phyloP scores from a whole-genome alignment of 2,113 vertebrate species.

The Plestiodon gilberti region DNA sequence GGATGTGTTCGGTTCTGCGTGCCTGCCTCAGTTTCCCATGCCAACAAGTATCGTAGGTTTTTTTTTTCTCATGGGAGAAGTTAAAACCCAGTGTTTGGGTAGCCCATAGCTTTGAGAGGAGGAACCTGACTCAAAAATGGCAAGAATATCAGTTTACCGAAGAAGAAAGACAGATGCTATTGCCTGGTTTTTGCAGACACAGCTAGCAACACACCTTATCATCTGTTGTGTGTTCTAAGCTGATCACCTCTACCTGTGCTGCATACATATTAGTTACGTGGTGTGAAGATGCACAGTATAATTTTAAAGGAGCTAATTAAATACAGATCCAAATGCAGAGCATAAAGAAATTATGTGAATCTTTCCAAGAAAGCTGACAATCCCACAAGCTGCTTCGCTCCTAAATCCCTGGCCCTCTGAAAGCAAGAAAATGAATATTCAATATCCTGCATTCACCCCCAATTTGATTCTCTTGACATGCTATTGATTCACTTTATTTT shows the following conservation, averaged over 20 bases:
- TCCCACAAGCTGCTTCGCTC: slow-evolving; percentile 69
- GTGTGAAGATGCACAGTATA: slow-evolving; percentile 61
- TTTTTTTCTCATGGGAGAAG: no score
- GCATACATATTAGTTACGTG: slow-evolving; percentile 43
- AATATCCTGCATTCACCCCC: slow-evolving; percentile 65
- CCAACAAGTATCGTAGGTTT: neutral
- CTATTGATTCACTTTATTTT: slow-evolving; percentile 86
- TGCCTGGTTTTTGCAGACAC: slow-evolving; percentile 1
- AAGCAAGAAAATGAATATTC: slow-evolving; percentile 83
- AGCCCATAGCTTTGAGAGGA: no score
- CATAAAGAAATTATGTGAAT: slow-evolving; percentile 73
- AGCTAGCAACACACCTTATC: slow-evolving; percentile 37
- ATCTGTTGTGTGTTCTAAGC: slow-evolving; percentile 49
- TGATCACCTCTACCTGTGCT: slow-evolving; percentile 53
- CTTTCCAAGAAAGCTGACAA: slow-evolving; percentile 73
- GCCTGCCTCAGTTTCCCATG: neutral
- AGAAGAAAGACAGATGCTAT: neutral
- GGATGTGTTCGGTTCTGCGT: neutral
- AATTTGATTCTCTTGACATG: slow-evolving; percentile 75
- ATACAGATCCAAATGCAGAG: slow-evolving; percentile 66
- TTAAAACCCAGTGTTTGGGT: neutral
- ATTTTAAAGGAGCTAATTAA: slow-evolving; percentile 74
- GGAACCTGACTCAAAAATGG: neutral
- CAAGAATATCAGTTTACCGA: slow-evolving; percentile 7
- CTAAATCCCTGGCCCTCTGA: slow-evolving; percentile 78